Conservation (phyloP, 2,888 invertebrate species). For the Hirtodrosophila trivittata region DNA sequence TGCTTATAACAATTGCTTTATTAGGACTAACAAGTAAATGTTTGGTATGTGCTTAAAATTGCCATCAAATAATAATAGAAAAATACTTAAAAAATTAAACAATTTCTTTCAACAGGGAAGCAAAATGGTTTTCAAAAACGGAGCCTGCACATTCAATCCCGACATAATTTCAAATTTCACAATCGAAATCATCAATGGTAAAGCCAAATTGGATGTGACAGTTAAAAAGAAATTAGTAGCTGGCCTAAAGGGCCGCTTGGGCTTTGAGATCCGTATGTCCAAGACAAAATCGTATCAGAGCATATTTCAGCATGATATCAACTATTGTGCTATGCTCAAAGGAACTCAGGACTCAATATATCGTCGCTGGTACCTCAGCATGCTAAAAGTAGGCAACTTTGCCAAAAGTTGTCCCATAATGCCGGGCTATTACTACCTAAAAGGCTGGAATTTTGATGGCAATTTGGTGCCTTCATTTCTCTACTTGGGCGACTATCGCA, state of each 20-base stretch:
- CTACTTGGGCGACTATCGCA: conserved; percentile 64
- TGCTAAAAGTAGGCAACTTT: conserved; percentile 63
- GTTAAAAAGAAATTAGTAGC: no score
- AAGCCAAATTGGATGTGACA: conserved; percentile 48
- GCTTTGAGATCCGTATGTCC: conserved; percentile 52
- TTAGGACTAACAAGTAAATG: conserved; percentile 1
- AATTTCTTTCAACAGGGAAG: conserved; percentile 22
- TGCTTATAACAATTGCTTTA: conserved; percentile 3
- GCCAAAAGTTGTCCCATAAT: conserved; percentile 51
- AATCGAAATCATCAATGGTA: conserved; percentile 29
- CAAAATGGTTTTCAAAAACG: conserved; percentile 45
- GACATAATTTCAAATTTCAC: conserved; percentile 57
- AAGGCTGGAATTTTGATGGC: conserved; percentile 49
- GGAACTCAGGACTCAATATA: conserved; percentile 50
- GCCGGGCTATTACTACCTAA: conserved; percentile 57
- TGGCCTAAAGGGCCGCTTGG: conserved; percentile 56
- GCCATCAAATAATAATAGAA: no score
- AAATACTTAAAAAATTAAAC: neutral
- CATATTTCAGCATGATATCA: conserved; percentile 59
- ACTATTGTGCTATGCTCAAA: conserved; percentile 53
- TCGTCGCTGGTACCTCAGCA: conserved; percentile 42
- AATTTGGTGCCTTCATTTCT: conserved; percentile 57
- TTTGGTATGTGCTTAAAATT: conserved; percentile 45
- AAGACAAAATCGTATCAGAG: conserved; percentile 47
- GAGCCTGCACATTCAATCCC: conserved; percentile 34